Conservation (phyloP, 2,797 vertebrate species). For the Eptatretus atami region DNA sequence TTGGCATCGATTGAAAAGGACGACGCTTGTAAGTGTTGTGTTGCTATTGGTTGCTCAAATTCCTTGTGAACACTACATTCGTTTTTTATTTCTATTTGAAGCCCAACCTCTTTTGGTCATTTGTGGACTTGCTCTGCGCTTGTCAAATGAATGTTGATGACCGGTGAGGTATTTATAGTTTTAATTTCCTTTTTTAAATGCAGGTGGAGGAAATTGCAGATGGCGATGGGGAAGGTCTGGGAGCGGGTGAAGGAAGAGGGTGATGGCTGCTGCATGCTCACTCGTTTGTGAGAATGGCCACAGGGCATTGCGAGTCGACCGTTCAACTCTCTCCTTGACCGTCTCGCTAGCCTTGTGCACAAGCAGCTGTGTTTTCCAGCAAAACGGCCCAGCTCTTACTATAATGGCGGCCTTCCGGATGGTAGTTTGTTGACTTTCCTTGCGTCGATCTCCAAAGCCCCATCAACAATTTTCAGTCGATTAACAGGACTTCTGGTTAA, state of each 20-base stretch:
- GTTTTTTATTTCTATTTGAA: constrained; percentile 10
- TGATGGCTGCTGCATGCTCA: constrained; percentile 57
- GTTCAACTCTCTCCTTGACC: constrained; percentile 63
- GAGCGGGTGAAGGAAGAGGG: constrained; percentile 63
- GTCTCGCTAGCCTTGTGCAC: constrained; percentile 83
- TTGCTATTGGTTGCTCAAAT: not conserved
- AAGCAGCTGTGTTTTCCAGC: constrained; percentile 90
- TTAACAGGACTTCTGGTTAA: no score
- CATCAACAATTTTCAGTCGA: no score
- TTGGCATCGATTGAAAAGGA: constrained; percentile 65
- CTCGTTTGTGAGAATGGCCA: constrained; percentile 95
- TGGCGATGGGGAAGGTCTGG: no score
- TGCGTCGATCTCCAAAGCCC: no score
- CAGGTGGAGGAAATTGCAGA: no score
- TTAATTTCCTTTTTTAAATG: no score
- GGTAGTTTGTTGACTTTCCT: no score
- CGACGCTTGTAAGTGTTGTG: constrained; percentile 39
- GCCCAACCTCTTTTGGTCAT: no score
- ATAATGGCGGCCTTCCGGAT: constrained; percentile 27
- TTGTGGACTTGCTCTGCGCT: no score
- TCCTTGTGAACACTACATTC: constrained; percentile 7
- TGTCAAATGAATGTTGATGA: no score
- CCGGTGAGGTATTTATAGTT: no score
- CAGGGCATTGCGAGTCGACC: constrained; percentile 91
- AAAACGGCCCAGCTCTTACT: constrained; percentile 73